These are phyloP conservation scores for Raja brachyura DNA, from an alignment of 2,113 vertebrate genomes.

Conservation along the genomic window DNA sequence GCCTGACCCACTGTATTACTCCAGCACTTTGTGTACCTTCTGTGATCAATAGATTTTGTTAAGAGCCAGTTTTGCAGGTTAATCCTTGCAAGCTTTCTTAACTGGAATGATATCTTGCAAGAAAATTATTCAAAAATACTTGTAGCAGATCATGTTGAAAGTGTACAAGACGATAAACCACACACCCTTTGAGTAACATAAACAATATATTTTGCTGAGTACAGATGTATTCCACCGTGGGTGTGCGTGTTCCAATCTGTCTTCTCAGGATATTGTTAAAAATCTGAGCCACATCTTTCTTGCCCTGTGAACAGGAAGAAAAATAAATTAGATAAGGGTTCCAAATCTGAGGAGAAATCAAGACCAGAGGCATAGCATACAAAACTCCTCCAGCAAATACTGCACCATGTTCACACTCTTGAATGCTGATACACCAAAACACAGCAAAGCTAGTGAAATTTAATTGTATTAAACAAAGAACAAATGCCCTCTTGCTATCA, in stretches of 20 bases:
- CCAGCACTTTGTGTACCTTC: no score
- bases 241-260: slow-evolving; percentile 90
- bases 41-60: background rate
- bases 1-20: no score
- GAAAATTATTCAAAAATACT: slow-evolving; percentile 17
- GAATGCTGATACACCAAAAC: background rate
- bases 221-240: slow-evolving; percentile 94
- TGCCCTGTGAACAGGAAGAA: slow-evolving; percentile 64
- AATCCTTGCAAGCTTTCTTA: background rate
- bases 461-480: background rate
- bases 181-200: slow-evolving; percentile 93
- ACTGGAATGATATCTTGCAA: background rate
- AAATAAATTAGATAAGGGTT: background rate
- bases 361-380: background rate
- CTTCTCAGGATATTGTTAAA: slow-evolving; percentile 96
- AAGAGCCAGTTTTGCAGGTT: background rate
- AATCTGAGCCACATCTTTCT: slow-evolving; percentile 96
- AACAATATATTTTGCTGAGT: slow-evolving; percentile 96
- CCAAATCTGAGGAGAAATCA: background rate
- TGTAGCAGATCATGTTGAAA: background rate
- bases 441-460: background rate
- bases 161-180: slow-evolving; percentile 34
- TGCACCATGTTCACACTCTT: background rate
- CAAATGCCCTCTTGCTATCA: background rate
- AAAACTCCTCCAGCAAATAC: background rate